Percentiles rank a stretch among this genome's conserved stretches.
These are phyloP conservation scores for Trichogramma pretiosum DNA, from an alignment of 1,140 invertebrate species.

Conservation along the genomic window DNA sequence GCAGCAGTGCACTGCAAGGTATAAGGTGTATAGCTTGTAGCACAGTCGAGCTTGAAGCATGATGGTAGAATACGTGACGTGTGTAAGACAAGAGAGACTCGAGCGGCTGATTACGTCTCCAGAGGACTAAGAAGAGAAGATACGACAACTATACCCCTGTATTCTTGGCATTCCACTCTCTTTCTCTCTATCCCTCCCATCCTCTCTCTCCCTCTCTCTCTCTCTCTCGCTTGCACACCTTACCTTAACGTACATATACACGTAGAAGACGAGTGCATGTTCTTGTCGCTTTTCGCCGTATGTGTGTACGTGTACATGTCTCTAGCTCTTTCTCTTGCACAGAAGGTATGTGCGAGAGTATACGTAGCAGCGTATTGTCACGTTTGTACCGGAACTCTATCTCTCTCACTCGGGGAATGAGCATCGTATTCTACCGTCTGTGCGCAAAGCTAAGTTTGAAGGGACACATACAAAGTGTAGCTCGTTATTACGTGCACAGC, in stretches of 20 bases:
- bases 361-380: too few relatives aligned
- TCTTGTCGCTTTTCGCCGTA: not conserved
- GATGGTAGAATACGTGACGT: constrained; percentile 15
- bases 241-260: not conserved
- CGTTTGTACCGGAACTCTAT: too few relatives aligned
- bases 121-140: constrained; percentile 4
- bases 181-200: not conserved
- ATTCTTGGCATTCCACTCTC: not conserved
- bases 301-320: not conserved
- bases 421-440: too few relatives aligned
- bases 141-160: not conserved
- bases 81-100: constrained; percentile 11
- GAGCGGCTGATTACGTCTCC: constrained; percentile 18
- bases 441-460: too few relatives aligned
- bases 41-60: too few relatives aligned
- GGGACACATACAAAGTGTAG: too few relatives aligned
- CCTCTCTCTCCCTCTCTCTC: not conserved
- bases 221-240: not conserved
- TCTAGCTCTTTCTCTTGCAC: too few relatives aligned
- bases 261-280: not conserved
- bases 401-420: too few relatives aligned
- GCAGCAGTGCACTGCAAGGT: too few relatives aligned
- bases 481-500: too few relatives aligned
- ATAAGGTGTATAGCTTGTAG: too few relatives aligned
- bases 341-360: too few relatives aligned